Conservation (phyloP, 2,888 invertebrate genomes). For the Nowickia ferox region DNA sequence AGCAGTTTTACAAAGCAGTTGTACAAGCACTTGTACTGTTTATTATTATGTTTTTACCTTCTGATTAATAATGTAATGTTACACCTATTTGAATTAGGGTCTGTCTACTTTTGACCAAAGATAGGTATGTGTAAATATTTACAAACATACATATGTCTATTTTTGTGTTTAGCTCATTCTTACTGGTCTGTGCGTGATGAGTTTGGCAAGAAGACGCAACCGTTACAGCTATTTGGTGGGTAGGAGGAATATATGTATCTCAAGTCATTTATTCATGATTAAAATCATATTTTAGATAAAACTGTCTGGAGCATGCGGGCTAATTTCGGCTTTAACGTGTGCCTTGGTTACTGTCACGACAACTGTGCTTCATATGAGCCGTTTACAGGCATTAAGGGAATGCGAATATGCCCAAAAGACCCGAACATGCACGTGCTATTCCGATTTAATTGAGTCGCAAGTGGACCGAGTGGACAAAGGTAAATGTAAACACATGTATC, state of each 20-base stretch:
- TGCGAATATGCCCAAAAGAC: slow-evolving; percentile 93
- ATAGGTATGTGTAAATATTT: no score
- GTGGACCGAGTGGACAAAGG: slow-evolving; percentile 84
- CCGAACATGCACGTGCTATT: slow-evolving; percentile 90
- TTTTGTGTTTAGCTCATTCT: slow-evolving; percentile 87
- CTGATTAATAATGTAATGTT: no score
- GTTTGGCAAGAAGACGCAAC: slow-evolving; percentile 91
- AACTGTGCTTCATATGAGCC: slow-evolving; percentile 95
- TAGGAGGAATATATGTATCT: slow-evolving; percentile 58
- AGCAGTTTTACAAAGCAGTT: no score
- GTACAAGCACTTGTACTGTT: no score
- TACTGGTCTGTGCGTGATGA: slow-evolving; percentile 94
- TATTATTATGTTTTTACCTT: no score
- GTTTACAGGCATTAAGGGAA: slow-evolving; percentile 92
- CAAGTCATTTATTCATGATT: background rate
- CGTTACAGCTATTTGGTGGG: slow-evolving; percentile 95
- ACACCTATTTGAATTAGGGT: no score
- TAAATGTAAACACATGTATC: slow-evolving; percentile 58
- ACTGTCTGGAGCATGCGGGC: slow-evolving; percentile 93
- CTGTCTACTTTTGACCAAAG: no score
- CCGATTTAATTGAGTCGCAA: slow-evolving; percentile 88
- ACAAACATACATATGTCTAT: no score
- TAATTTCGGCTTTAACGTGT: slow-evolving; percentile 93
- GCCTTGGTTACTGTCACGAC: slow-evolving; percentile 93
- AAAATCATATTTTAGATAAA: slow-evolving; percentile 87